Percentiles rank a stretch among this genome's conserved stretches.
phyloP scores from a whole-genome alignment of 2,797 vertebrate genomes.

The Antennarius maculatus region DNA sequence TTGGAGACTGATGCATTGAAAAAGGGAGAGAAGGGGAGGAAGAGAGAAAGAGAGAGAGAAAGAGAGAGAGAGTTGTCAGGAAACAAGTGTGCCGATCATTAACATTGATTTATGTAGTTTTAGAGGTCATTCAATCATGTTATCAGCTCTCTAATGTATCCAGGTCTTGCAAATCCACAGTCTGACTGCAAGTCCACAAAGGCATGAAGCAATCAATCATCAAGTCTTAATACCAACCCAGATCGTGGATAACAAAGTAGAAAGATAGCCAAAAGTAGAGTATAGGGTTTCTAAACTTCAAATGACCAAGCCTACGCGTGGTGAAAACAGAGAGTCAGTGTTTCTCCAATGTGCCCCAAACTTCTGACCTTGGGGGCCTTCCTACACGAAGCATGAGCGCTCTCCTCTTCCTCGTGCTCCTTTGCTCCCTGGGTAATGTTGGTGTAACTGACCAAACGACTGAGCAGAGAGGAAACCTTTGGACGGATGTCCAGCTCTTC shows the following conservation, averaged over 20 bases:
- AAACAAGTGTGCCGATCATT: constrained; percentile 70
- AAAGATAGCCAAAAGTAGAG: constrained; percentile 10
- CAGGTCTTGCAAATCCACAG: constrained; percentile 41
- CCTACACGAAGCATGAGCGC: constrained; percentile 80
- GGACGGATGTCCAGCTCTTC: constrained; percentile 98
- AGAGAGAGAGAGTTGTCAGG: constrained; percentile 54
- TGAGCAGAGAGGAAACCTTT: constrained; percentile 97
- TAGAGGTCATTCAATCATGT: constrained; percentile 70
- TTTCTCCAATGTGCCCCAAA: background rate
- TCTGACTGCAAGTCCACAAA: constrained; percentile 36
- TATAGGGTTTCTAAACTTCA: constrained; percentile 44
- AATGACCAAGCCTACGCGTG: constrained; percentile 7
- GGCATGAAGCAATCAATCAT: constrained; percentile 61
- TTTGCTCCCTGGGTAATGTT: constrained; percentile 96
- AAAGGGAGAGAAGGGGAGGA: background rate
- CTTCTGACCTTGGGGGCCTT: constrained; percentile 90
- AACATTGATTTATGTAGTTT: constrained; percentile 72
- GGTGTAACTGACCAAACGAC: constrained; percentile 97
- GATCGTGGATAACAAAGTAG: constrained; percentile 21
- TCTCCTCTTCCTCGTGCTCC: constrained; percentile 97
- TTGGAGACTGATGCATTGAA: constrained; percentile 85
- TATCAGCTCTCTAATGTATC: constrained; percentile 60
- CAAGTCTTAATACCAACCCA: constrained; percentile 62
- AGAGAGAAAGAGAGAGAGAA: background rate
- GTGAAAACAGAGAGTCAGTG: constrained; percentile 31